Percentiles rank a stretch among this genome's conserved stretches.
Evolutionary conservation across 2,113 vertebrate species (phyloP).

Genomic region (Cricetomys ansorgei): DNA sequence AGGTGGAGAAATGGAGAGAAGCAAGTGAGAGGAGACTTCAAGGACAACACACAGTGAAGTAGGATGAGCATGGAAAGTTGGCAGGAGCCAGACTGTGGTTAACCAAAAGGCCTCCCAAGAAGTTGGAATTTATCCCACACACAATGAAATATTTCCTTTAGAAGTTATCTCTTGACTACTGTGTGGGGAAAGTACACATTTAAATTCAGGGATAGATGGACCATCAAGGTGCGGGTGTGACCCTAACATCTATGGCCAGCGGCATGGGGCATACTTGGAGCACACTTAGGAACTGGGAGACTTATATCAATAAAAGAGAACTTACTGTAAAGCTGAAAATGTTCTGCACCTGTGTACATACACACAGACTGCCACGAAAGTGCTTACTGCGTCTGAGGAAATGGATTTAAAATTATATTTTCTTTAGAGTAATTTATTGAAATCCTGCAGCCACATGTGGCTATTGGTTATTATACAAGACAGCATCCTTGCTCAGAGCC

Average conservation of each 20-base stretch:
- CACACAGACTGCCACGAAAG: background rate
- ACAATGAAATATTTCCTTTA: background rate
- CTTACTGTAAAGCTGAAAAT: background rate
- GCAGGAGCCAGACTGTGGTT: background rate
- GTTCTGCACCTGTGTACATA: background rate
- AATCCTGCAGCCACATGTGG: background rate
- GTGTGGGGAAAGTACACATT: background rate
- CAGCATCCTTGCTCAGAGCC: background rate
- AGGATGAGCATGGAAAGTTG: background rate
- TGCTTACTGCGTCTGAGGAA: background rate
- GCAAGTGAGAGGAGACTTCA: background rate
- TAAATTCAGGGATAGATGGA: background rate
- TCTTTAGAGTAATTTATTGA: background rate
- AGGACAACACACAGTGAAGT: background rate
- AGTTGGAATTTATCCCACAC: background rate
- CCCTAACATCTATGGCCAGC: background rate
- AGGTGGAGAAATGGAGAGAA: background rate
- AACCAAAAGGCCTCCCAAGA: background rate
- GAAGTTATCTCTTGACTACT: background rate
- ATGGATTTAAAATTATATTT: background rate
- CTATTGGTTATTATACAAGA: too few species aligned
- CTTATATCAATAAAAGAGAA: accelerated
- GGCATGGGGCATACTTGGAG: background rate
- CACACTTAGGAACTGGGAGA: background rate
- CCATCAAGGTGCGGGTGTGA: background rate